These are phyloP conservation scores for Pachypeltis micranthus DNA, from an alignment of 1,140 invertebrate species.

Conservation along the genomic window DNA sequence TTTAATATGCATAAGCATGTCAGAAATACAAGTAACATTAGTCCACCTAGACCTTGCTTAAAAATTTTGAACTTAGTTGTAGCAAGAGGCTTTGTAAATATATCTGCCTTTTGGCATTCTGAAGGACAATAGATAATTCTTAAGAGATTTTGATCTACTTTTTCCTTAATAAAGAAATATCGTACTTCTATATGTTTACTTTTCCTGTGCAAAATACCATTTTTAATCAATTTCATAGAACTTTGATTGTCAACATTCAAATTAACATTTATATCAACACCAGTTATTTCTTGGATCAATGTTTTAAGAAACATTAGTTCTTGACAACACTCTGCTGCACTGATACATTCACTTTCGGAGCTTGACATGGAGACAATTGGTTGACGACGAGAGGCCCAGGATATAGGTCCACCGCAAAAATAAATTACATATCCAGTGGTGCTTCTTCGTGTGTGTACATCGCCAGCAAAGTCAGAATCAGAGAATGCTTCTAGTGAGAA, in stretches of 20 bases:
- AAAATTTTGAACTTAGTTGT: constrained; percentile 12
- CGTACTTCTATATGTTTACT: constrained; percentile 24
- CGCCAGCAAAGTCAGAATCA: constrained; percentile 20
- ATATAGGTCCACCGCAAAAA: constrained; percentile 17
- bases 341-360: constrained; percentile 20
- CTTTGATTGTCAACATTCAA: constrained; percentile 26
- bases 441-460: constrained; percentile 2
- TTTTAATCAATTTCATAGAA: constrained; percentile 19
- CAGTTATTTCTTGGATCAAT: constrained; percentile 19
- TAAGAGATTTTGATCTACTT: constrained; percentile 16
- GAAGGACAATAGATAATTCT: constrained; percentile 17
- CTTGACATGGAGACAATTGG: constrained; percentile 15
- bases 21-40: too few species aligned
- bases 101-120: constrained; percentile 17
- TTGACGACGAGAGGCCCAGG: constrained; percentile 20
- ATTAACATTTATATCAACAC: constrained; percentile 3
- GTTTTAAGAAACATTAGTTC: constrained; percentile 19
- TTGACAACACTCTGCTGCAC: constrained; percentile 16
- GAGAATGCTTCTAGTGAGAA: constrained; percentile 8
- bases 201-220: constrained; percentile 10
- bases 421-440: constrained; percentile 20
- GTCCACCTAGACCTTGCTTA: too few species aligned
- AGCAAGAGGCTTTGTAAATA: constrained; percentile 21
- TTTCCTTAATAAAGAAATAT: constrained; percentile 22
- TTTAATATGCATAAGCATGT: too few species aligned